Conservation (phyloP, 2,888 invertebrate species). For the Epistrophella euchroma region DNA sequence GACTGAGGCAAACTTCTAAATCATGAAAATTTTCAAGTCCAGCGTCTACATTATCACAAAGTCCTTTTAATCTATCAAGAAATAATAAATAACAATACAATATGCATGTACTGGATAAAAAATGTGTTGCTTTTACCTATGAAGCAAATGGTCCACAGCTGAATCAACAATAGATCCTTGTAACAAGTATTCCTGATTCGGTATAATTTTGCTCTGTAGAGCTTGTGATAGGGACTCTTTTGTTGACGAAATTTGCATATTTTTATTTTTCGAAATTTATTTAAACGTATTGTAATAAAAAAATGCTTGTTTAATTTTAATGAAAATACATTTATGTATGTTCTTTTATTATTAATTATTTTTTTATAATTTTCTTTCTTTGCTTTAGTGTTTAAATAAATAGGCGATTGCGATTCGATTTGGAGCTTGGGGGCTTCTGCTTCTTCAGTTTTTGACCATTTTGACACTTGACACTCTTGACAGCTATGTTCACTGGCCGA, state of each 20-base stretch:
- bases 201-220: conserved; percentile 92
- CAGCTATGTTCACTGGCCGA: too few relatives aligned
- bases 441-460: too few relatives aligned
- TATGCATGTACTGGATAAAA: neutral
- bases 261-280: neutral
- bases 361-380: too few relatives aligned
- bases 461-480: too few relatives aligned
- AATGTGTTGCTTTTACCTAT: conserved; percentile 84
- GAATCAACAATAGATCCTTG: conserved; percentile 97
- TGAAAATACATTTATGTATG: too few relatives aligned
- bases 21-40: conserved; percentile 96
- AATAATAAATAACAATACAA: neutral
- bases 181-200: conserved; percentile 96
- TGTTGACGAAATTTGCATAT: conserved; percentile 79
- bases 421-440: too few relatives aligned
- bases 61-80: conserved; percentile 88
- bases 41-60: conserved; percentile 96
- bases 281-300: neutral
- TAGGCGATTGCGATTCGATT: too few relatives aligned
- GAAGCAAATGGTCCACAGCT: conserved; percentile 94
- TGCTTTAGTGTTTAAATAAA: too few relatives aligned
- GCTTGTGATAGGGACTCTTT: conserved; percentile 89
- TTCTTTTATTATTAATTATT: neutral
- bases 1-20: conserved; percentile 95
- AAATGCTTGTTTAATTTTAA: neutral